phyloP scores from a whole-genome alignment of 2,888 invertebrate species.

The Ptilodon capucinus region DNA sequence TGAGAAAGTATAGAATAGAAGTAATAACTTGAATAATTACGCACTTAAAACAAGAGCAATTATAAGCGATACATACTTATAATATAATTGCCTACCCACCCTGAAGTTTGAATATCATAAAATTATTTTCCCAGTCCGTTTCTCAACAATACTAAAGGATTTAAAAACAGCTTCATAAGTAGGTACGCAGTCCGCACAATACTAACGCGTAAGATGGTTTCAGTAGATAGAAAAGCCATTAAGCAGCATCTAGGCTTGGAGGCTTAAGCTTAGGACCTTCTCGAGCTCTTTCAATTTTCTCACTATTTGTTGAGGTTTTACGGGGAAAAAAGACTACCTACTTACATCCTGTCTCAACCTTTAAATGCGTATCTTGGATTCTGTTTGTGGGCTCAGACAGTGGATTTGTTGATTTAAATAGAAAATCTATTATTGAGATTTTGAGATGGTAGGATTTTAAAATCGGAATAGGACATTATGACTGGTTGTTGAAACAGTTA shows the following conservation, averaged over 20 bases:
- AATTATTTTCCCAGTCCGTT: background rate
- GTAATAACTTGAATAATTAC: too few relatives aligned
- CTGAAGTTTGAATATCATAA: background rate
- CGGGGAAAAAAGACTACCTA: constrained; percentile 8
- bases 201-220: constrained; percentile 14
- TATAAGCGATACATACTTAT: too few relatives aligned
- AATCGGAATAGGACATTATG: too few relatives aligned
- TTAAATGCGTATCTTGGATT: background rate
- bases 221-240: constrained; percentile 29
- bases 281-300: constrained; percentile 31
- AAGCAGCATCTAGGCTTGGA: constrained; percentile 12
- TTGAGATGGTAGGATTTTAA: too few relatives aligned
- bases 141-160: constrained; percentile 5
- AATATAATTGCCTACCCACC: too few relatives aligned
- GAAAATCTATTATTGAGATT: too few relatives aligned
- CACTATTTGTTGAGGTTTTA: constrained; percentile 13
- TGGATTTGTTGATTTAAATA: background rate
- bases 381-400: background rate
- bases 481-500: too few relatives aligned
- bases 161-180: constrained; percentile 18
- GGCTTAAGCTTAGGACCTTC: constrained; percentile 25
- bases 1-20: too few relatives aligned
- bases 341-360: background rate
- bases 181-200: constrained; percentile 10
- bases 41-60: too few relatives aligned